Evolutionary conservation across 2,113 vertebrate genomes (phyloP).

Genomic region (Atractosteus spatula): DNA sequence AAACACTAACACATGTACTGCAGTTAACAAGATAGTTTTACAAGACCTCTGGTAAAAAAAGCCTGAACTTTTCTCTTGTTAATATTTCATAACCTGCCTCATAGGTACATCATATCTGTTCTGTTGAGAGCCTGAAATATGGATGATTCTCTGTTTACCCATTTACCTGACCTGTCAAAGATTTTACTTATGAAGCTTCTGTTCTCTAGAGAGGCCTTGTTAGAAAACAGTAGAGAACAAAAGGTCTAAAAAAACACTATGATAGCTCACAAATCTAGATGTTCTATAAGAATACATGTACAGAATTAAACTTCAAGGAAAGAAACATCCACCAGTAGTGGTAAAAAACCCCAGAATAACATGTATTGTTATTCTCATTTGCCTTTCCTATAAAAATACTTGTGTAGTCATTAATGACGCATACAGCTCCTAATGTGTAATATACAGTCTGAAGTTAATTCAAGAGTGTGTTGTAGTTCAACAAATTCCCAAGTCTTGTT

Average conservation of each 20-base stretch:
- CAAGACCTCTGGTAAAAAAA: conserved; percentile 59
- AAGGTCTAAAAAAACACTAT: conserved; percentile 7
- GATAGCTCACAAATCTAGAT: too few species aligned
- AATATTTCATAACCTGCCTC: conserved; percentile 68
- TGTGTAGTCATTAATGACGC: too few species aligned
- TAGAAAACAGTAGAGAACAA: conserved; percentile 44
- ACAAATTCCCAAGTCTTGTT: too few species aligned
- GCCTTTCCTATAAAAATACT: too few species aligned
- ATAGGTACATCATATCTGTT: conserved; percentile 49
- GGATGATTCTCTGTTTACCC: conserved; percentile 68
- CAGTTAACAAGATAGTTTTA: conserved; percentile 48
- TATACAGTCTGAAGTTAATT: too few species aligned
- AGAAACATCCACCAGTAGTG: too few species aligned
- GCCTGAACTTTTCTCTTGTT: conserved; percentile 62
- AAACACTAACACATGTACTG: conserved; percentile 33
- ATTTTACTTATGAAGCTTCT: conserved; percentile 48
- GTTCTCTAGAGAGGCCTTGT: conserved; percentile 39
- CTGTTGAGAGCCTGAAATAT: conserved; percentile 65
- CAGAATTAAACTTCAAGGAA: too few species aligned
- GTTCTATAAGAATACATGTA: too few species aligned
- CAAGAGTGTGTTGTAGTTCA: too few species aligned
- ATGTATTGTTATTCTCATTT: too few species aligned
- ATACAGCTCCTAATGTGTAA: too few species aligned
- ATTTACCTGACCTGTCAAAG: conserved; percentile 68
- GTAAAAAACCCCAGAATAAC: too few species aligned